phyloP scores from a whole-genome alignment of 2,113 vertebrate genomes.

The Chloropsis cyanopogon region DNA sequence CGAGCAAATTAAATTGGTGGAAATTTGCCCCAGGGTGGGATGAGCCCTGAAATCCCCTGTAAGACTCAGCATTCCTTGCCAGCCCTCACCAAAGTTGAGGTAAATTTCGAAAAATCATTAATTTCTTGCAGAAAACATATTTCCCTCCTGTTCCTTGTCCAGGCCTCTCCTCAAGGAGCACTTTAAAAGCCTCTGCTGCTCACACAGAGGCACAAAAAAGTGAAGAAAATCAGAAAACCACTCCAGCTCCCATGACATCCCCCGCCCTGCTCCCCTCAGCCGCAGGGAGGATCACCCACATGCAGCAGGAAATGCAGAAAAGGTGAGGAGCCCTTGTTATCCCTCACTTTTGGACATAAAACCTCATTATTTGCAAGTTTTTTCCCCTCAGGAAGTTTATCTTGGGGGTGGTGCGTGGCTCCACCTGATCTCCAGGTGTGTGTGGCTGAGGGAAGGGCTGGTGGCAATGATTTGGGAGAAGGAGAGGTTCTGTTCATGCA shows the following conservation, averaged over 20 bases:
- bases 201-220: not conserved
- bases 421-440: not conserved
- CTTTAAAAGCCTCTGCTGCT: not conserved
- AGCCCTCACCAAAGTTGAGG: not conserved
- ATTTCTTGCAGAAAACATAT: not conserved
- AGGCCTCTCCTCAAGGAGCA: conserved; percentile 34
- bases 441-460: too few relatives aligned
- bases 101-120: not conserved
- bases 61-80: not conserved
- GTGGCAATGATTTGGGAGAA: rapidly evolving
- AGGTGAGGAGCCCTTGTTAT: not conserved
- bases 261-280: not conserved
- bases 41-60: not conserved
- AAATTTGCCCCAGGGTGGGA: not conserved
- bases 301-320: not conserved
- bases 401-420: not conserved
- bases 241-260: not conserved
- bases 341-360: not conserved
- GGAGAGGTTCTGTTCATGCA: not conserved
- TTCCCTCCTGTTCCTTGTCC: not conserved
- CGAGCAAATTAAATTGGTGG: not conserved
- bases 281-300: not conserved
- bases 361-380: rapidly evolving
- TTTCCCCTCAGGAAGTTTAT: not conserved
- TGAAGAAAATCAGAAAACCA: not conserved